Conservation (phyloP, 2,113 vertebrate genomes). For the Osmerus eperlanus region DNA sequence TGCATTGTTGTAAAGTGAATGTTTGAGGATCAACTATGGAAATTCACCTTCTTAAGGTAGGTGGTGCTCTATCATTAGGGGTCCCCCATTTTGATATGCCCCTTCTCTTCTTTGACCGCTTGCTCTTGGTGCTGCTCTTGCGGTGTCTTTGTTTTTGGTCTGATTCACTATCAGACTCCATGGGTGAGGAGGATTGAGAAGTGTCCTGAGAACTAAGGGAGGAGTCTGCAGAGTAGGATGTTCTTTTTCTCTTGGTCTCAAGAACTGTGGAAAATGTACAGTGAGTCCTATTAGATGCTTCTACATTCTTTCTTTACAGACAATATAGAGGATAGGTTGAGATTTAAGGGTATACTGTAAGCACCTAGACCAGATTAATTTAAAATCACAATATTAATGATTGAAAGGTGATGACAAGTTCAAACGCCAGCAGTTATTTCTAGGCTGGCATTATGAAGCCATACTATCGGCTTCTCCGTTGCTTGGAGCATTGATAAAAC, state of each 20-base stretch:
- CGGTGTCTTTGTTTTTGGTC: constrained; percentile 71
- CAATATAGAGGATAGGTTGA: no score
- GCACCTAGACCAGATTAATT: neutral
- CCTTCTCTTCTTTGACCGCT: constrained; percentile 75
- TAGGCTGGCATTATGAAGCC: constrained; percentile 14
- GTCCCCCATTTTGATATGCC: constrained; percentile 72
- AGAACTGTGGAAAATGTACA: constrained; percentile 69
- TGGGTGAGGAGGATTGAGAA: constrained; percentile 74
- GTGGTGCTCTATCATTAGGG: constrained; percentile 47
- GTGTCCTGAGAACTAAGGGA: constrained; percentile 72
- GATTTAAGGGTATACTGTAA: neutral
- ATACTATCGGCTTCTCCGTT: constrained; percentile 31
- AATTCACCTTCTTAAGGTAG: constrained; percentile 67
- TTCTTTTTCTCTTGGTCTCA: constrained; percentile 81
- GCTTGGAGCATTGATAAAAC: constrained; percentile 24
- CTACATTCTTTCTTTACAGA: no score
- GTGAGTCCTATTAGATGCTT: neutral
- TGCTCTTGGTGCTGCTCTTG: constrained; percentile 78
- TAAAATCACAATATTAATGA: neutral
- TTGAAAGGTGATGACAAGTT: constrained; percentile 7
- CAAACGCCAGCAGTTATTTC: constrained; percentile 20
- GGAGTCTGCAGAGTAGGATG: constrained; percentile 76
- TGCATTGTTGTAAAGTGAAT: neutral
- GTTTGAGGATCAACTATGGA: neutral
- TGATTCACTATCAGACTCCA: constrained; percentile 77